Evolutionary conservation across 1,140 invertebrate genomes (phyloP).

Genomic region (Diploscapter pachys): DNA sequence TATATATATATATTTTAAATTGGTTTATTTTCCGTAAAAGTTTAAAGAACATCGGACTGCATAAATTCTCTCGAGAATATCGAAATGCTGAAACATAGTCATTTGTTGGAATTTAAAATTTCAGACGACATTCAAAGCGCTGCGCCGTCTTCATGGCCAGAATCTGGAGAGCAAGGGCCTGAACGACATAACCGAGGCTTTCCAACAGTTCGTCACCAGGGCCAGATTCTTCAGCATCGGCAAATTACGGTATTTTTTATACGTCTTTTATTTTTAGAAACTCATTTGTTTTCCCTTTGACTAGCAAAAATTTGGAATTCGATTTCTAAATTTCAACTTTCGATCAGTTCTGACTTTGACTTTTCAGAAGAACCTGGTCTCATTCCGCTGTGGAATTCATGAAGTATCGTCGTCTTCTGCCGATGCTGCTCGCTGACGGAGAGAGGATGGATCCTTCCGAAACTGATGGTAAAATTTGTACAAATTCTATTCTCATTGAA

Average conservation of each 20-base stretch:
- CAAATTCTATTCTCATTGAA: conserved; percentile 17
- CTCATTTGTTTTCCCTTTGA: not conserved
- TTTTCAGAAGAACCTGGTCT: conserved; percentile 55
- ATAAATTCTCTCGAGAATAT: no score
- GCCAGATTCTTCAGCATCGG: conserved; percentile 56
- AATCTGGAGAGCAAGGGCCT: conserved; percentile 55
- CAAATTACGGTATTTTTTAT: conserved; percentile 38
- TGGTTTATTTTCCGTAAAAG: no score
- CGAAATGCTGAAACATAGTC: no score
- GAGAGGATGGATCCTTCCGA: conserved; percentile 44
- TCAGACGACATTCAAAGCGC: conserved; percentile 53
- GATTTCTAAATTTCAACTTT: not conserved
- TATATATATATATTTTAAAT: no score
- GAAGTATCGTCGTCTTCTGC: conserved; percentile 55
- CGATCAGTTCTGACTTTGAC: not conserved
- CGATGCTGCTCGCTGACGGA: conserved; percentile 57
- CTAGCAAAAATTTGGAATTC: not conserved
- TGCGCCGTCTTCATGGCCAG: conserved; percentile 56
- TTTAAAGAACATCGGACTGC: no score
- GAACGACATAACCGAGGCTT: conserved; percentile 58
- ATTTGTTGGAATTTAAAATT: conserved; percentile 9
- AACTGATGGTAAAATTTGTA: conserved; percentile 47
- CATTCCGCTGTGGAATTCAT: conserved; percentile 59
- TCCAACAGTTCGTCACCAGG: conserved; percentile 55
- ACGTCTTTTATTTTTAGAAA: not conserved